A percentile compares a stretch with the other conserved stretches of the same genome.
These are phyloP conservation scores for Sarcophaga caerulescens DNA, from an alignment of 2,888 invertebrate species.

Conservation along the genomic window DNA sequence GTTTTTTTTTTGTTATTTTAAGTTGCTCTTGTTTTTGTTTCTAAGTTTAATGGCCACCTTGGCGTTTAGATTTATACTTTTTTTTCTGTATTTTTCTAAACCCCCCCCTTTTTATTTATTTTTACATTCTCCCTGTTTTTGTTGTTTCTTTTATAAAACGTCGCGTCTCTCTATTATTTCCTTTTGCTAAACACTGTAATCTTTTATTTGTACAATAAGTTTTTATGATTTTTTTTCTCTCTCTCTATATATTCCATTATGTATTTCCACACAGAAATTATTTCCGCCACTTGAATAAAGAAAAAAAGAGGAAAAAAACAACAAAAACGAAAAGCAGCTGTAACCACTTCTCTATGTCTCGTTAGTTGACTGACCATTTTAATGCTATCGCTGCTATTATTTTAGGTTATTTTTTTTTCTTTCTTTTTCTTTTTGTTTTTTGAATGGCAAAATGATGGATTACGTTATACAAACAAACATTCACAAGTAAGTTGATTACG, in stretches of 20 bases:
- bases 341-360: slow-evolving; percentile 22
- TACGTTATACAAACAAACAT: neutral
- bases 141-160: neutral
- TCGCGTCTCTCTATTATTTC: neutral
- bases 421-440: neutral
- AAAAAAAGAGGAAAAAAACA: neutral
- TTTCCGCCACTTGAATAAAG: slow-evolving; percentile 44
- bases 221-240: slow-evolving; percentile 4
- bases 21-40: neutral
- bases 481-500: neutral
- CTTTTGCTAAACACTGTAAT: neutral
- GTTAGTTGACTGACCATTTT: slow-evolving; percentile 39
- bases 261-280: slow-evolving; percentile 44
- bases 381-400: slow-evolving; percentile 1
- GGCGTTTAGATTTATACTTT: neutral
- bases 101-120: slow-evolving; percentile 6
- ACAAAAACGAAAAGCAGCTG: neutral
- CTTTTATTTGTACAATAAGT: slow-evolving; percentile 7
- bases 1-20: neutral
- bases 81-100: neutral
- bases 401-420: neutral
- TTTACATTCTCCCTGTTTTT: slow-evolving; percentile 26
- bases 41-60: slow-evolving; percentile 22
- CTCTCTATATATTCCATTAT: neutral
- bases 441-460: neutral